Evolutionary conservation across 2,888 invertebrate genomes (phyloP), one percentile per base, ranked within the genome.

Genomic region (Zelleria hepariella): DNA sequence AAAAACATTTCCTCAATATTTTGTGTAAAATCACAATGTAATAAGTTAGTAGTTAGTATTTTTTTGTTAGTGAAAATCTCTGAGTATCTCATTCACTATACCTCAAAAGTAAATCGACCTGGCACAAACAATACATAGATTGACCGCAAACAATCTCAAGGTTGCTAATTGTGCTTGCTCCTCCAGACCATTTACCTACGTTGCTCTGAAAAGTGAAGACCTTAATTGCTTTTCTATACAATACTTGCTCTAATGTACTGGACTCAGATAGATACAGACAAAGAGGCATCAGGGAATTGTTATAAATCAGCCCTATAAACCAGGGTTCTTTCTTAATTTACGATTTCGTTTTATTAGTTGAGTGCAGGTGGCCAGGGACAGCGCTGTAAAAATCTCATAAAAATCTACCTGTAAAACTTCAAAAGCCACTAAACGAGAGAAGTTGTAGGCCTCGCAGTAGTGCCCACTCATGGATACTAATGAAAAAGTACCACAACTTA

Each of bases 351-450:
- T 54, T 55, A 55, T 27, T 20, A 55, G 27, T 20, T 32, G 32
- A 27, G 21, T 55, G 32, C 32, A 42, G 55, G 21, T 42, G 32
- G 27, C 53, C 53, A 18, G 21, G 21, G 55, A 27, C 32, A 10
- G 32, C 27, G 55, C 61, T 58, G 65, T 74, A 72, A 74, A 73
- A 68, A 63, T 58, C 59, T 64, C 68, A 69, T 73, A 67, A 73
- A 72, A 57, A 59, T 24, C 61, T n/a, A 61, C 62, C 64, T 67
- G 64, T 67, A 67, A 61, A 68, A 65, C 62, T 62, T 63, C 62
- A 53, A 59, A 60, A 61, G 60, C 53, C 60, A 49, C 60, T 56
- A n/a, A 32, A 7, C n/a, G n/a, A 49, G 21, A 42, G 10, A 42
- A 51, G 51, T 23, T 51, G 51, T 49, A 49, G 49, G 21, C 49